phyloP scores from a whole-genome alignment of 1,140 invertebrate species.

The Ganaspis sp. region DNA sequence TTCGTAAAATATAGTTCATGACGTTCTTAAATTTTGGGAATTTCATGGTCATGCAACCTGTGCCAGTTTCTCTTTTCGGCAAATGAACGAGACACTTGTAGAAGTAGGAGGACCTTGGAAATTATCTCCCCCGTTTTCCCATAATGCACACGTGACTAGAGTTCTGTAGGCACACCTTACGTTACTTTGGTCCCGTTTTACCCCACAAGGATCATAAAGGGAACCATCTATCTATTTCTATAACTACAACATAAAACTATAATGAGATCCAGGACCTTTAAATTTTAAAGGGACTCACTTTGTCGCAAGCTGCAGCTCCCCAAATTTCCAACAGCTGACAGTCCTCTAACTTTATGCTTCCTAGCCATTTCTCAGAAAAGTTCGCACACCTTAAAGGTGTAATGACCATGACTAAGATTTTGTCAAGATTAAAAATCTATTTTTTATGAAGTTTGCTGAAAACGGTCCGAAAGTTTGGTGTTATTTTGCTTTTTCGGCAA shows the following conservation, averaged over 20 bases:
- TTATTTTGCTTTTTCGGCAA: no score
- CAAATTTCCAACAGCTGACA: slow-evolving; percentile 6
- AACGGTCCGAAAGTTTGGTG: no score
- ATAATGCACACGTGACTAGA: not conserved
- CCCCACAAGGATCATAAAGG: not conserved
- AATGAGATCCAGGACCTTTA: slow-evolving; percentile 51
- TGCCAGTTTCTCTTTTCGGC: not conserved
- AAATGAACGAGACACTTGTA: not conserved
- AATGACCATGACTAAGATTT: no score
- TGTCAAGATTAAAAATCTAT: no score
- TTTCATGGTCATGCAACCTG: slow-evolving; percentile 1
- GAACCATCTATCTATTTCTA: not conserved
- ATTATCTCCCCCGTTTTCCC: not conserved
- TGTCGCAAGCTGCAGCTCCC: not conserved
- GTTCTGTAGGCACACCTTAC: not conserved
- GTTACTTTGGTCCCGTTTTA: not conserved
- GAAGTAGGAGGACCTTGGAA: slow-evolving; percentile 4
- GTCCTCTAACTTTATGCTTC: not conserved
- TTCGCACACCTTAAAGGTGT: not conserved
- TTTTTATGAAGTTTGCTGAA: no score
- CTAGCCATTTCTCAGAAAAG: not conserved
- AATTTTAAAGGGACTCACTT: slow-evolving; percentile 62
- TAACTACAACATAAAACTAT: slow-evolving; percentile 1
- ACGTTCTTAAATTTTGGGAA: not conserved
- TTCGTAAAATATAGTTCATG: not conserved